Conservation (phyloP, 2,888 invertebrate genomes). For the Epirrhoe tristata region DNA sequence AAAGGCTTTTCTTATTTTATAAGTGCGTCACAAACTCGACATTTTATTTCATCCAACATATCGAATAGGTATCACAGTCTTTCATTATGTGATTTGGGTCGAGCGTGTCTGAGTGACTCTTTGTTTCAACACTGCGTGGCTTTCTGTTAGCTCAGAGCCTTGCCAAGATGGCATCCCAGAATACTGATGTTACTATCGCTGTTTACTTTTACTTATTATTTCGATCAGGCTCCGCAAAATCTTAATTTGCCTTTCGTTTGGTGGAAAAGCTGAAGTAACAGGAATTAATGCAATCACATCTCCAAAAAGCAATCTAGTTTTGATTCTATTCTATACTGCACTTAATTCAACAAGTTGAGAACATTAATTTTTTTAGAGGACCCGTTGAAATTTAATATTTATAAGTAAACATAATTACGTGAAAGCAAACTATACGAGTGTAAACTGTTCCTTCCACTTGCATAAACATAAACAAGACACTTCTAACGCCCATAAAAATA, state of each 20-base stretch:
- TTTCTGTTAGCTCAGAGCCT: slow-evolving; percentile 42
- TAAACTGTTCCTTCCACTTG: slow-evolving; percentile 4
- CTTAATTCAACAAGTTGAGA: no score
- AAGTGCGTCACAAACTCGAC: background rate
- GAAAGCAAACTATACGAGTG: background rate
- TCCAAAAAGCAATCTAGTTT: background rate
- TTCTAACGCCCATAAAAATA: slow-evolving; percentile 34
- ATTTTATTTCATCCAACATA: slow-evolving; percentile 1
- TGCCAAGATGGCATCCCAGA: slow-evolving; percentile 38
- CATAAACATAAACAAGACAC: slow-evolving; percentile 16
- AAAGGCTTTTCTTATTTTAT: background rate
- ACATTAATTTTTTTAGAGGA: no score
- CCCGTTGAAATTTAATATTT: no score
- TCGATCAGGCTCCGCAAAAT: slow-evolving; percentile 39
- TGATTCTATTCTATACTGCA: background rate
- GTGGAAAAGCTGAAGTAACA: background rate
- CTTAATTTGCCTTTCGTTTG: slow-evolving; percentile 9
- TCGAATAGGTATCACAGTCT: slow-evolving; percentile 37
- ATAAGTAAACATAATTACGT: no score
- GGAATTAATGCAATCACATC: background rate
- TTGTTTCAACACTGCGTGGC: slow-evolving; percentile 46
- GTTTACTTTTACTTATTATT: slow-evolving; percentile 41
- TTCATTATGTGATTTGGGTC: slow-evolving; percentile 47
- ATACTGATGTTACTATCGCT: slow-evolving; percentile 41
- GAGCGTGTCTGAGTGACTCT: slow-evolving; percentile 44